Percentiles rank a stretch among this genome's conserved stretches.
phyloP scores from a whole-genome alignment of 2,797 vertebrate species.

The Balearica regulorum region DNA sequence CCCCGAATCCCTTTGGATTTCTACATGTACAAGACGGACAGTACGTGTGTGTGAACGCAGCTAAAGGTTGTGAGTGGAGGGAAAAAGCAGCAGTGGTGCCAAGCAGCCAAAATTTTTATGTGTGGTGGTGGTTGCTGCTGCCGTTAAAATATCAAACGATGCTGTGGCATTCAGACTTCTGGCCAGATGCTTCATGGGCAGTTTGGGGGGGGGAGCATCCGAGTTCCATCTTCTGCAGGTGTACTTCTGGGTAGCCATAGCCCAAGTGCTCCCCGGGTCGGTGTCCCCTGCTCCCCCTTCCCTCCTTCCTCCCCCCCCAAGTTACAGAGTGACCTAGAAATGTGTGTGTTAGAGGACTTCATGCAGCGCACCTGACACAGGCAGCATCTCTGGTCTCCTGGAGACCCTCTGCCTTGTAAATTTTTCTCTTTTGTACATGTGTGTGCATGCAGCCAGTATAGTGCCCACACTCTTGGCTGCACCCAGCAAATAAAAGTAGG shows the following conservation, averaged over 20 bases:
- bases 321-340: slow-evolving; percentile 56
- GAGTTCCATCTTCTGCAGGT: background rate
- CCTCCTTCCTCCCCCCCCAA: background rate
- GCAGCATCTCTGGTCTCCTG: background rate
- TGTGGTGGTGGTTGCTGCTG: slow-evolving; percentile 12
- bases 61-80: background rate
- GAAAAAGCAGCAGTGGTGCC: background rate
- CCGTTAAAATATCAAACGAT: slow-evolving; percentile 28
- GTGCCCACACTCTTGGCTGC: background rate
- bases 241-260: background rate
- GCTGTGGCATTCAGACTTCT: background rate
- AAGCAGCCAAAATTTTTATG: background rate
- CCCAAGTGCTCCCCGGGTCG: background rate
- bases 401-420: background rate
- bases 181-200: background rate
- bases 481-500: background rate
- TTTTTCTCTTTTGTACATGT: background rate
- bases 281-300: background rate
- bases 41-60: background rate
- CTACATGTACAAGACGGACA: background rate
- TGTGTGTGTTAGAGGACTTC: background rate
- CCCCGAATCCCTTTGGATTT: background rate
- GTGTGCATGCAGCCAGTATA: background rate
- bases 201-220: background rate
- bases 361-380: background rate